phyloP scores from a whole-genome alignment of 2,888 invertebrate species.

The Cryptus viduatorius region DNA sequence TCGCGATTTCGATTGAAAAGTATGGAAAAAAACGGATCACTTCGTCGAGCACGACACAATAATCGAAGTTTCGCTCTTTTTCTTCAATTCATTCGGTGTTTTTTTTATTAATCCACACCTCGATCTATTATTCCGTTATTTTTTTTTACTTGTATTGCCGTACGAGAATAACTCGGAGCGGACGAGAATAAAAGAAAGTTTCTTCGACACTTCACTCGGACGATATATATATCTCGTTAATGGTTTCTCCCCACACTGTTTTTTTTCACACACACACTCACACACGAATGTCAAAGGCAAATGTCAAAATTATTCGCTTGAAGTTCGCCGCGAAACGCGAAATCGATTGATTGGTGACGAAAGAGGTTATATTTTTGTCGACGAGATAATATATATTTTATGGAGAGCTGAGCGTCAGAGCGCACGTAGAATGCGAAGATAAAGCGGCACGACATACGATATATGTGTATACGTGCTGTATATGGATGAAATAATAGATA shows the following conservation, averaged over 20 bases:
- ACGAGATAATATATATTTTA: neutral
- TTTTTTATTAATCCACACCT: conserved; percentile 5
- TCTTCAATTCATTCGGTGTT: too few species aligned
- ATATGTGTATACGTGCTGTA: neutral
- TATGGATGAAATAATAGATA: neutral
- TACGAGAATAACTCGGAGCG: neutral
- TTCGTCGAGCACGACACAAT: too few species aligned
- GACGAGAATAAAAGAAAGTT: neutral
- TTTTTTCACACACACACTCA: neutral
- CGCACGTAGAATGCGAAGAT: neutral
- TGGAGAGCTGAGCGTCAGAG: neutral
- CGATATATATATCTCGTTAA: neutral
- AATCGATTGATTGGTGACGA: conserved; percentile 55
- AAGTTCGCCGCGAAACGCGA: conserved; percentile 69
- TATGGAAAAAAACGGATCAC: neutral
- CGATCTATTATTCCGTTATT: conserved; percentile 36
- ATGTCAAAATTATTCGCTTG: conserved; percentile 73
- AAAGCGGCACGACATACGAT: neutral
- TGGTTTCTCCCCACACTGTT: neutral
- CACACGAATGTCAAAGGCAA: neutral
- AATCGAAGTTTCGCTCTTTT: too few species aligned
- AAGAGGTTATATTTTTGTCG: neutral
- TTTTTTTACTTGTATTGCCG: conserved; percentile 28
- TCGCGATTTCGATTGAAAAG: neutral
- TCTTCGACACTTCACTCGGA: neutral